Conservation (phyloP, 2,888 invertebrate genomes). For the Dynastes maya region DNA sequence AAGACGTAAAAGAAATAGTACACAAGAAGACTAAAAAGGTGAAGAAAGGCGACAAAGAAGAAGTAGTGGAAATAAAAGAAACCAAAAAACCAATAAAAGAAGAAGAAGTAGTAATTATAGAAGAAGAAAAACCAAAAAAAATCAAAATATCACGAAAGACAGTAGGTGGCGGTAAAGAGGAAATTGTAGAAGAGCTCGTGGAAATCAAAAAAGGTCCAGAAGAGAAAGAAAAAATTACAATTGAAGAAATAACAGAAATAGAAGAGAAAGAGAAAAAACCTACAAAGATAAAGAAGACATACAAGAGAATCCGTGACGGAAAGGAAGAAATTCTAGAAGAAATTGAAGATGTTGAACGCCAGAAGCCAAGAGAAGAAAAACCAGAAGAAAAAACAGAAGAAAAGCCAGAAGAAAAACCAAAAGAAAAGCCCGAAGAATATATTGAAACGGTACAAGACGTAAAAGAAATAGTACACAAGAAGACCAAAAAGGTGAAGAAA, state of each 20-base stretch:
- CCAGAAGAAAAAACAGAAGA: constrained; percentile 51
- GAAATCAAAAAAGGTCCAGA: constrained; percentile 61
- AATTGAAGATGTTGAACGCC: constrained; percentile 26
- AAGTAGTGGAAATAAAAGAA: constrained; percentile 69
- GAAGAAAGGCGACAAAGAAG: constrained; percentile 65
- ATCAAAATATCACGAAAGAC: constrained; percentile 33
- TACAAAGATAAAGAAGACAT: constrained; percentile 62
- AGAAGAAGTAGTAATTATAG: constrained; percentile 65
- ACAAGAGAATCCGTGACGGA: constrained; percentile 47
- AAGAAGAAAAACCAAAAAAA: constrained; percentile 56
- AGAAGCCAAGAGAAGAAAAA: constrained; percentile 26
- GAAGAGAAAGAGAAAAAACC: constrained; percentile 56
- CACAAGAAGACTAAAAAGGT: constrained; percentile 66
- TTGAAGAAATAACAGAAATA: constrained; percentile 66
- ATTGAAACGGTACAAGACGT: constrained; percentile 62
- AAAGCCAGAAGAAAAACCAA: constrained; percentile 52
- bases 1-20: constrained; percentile 62
- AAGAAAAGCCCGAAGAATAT: constrained; percentile 39
- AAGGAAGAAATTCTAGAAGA: constrained; percentile 51
- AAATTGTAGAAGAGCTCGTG: constrained; percentile 64
- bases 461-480: constrained; percentile 64
- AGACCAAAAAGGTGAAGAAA: constrained; percentile 65
- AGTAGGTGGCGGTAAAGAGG: constrained; percentile 68
- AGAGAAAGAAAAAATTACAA: constrained; percentile 62
- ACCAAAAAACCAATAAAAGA: constrained; percentile 61